These are phyloP conservation scores for Ooceraea biroi DNA, from an alignment of 1,140 invertebrate genomes.

Conservation along the genomic window DNA sequence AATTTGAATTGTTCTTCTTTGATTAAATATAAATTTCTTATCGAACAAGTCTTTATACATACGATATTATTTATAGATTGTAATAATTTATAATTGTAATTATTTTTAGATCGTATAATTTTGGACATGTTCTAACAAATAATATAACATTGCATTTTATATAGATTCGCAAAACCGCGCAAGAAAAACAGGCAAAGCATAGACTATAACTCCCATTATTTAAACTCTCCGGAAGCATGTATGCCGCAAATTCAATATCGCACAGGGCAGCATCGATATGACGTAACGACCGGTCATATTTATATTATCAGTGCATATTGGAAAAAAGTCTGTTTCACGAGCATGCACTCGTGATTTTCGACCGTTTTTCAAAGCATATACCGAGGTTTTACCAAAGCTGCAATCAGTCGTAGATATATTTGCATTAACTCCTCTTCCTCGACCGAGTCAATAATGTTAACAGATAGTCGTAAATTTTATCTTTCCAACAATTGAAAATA, in stretches of 20 bases:
- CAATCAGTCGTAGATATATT: neutral
- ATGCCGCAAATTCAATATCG: slow-evolving; percentile 54
- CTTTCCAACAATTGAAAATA: neutral
- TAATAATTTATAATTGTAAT: too few species aligned
- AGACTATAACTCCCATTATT: slow-evolving; percentile 8
- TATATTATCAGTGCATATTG: slow-evolving; percentile 50
- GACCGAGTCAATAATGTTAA: neutral
- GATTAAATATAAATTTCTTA: too few species aligned
- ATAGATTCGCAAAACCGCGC: neutral
- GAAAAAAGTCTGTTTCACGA: slow-evolving; percentile 19
- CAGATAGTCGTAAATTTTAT: slow-evolving; percentile 8
- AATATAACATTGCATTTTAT: too few species aligned
- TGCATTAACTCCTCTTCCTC: neutral
- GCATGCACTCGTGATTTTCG: neutral
- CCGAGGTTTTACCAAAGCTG: slow-evolving; percentile 3
- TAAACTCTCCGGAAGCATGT: slow-evolving; percentile 31
- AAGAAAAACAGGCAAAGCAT: slow-evolving; percentile 14
- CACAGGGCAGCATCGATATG: slow-evolving; percentile 30
- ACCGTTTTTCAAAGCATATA: slow-evolving; percentile 27
- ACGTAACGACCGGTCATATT: slow-evolving; percentile 50
- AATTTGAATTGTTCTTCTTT: too few species aligned
- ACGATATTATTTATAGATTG: neutral
- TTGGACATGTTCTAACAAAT: neutral
- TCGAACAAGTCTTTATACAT: neutral
- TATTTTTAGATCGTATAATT: too few species aligned